Base-by-base conservation (phyloP, 2,113 vertebrate genomes). In the Podarcis cretensis region DNA sequence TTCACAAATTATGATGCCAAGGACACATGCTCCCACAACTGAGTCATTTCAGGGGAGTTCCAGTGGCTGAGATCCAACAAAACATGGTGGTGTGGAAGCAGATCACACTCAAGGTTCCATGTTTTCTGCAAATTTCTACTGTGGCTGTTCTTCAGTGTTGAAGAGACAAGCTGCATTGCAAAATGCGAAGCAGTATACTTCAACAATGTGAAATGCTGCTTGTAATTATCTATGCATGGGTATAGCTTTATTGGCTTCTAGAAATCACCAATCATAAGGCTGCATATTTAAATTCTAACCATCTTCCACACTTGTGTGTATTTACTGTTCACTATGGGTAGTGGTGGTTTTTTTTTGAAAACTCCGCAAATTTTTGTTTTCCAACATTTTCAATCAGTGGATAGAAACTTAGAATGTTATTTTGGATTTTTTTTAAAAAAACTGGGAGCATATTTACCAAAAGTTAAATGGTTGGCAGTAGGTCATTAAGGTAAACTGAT, bases 1-100 rank as follows among this genome's bases (percentile, higher is more conserved):
- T 32, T 90, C 16, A 76, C 6, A 89, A 79, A 37, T 81, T 76
- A 77, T 83, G 59, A 83, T 21, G 40, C 21, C 12, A 82, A 81
- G 68, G 32, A 37, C 66, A 63, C 48, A 81, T 40, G 25, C 57
- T 77, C 40, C 37, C 35, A 87, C 5, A 75, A 32, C 8, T 75
- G 68, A 82, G 57, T 65, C n/a, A 69, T 79, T 79, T 79, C 68
- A 81, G 54, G 14, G 21, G 25, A 75, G 14, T 85, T 63, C 57
- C 73, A 85, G n/a, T 63, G 54, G 9, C 27, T 63, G 71, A 75
- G 48, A 63, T 35, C 21, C 81, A 69, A 43, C 40, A 68, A 83
- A 83, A 16, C 5, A 85, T 75, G 5, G 14, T 23, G 35, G 5
- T 71, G 27, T 12, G 7, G 66, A 81, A 81, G 8, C 71, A n/a